These are phyloP conservation scores for Laothoe populi DNA, from an alignment of 2,888 invertebrate species.

Conservation along the genomic window DNA sequence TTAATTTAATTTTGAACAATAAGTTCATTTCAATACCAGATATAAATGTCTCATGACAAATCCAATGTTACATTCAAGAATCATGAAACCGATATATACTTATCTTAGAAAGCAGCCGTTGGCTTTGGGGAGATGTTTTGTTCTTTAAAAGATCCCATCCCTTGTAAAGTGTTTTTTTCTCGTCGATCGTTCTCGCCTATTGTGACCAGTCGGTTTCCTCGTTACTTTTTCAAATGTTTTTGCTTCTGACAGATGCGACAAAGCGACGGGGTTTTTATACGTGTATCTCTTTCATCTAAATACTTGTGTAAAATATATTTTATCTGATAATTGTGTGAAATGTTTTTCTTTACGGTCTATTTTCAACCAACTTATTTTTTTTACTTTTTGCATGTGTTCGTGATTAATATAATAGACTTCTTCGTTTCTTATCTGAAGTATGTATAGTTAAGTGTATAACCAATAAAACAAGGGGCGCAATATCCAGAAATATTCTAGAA, in stretches of 20 bases:
- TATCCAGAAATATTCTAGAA: no score
- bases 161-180: conserved; percentile 50
- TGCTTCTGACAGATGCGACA: conserved; percentile 49
- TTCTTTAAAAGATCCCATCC: conserved; percentile 42
- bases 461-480: no score
- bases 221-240: conserved; percentile 52
- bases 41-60: not conserved
- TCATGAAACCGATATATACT: not conserved
- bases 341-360: not conserved
- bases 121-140: conserved; percentile 33
- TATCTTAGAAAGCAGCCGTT: not conserved
- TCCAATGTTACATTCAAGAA: not conserved
- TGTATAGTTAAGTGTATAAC: no score
- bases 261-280: conserved; percentile 37
- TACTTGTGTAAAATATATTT: conserved; percentile 1
- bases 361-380: not conserved
- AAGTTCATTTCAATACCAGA: not conserved
- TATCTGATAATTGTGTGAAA: conserved; percentile 6
- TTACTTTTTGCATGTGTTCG: no score
- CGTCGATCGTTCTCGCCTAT: conserved; percentile 42
- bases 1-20: no score
- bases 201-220: conserved; percentile 40
- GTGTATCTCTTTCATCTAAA: conserved; percentile 27
- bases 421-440: no score
- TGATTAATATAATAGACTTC: no score